Conservation (phyloP, 2,888 invertebrate species). For the Phyllotreta cruciferae region DNA sequence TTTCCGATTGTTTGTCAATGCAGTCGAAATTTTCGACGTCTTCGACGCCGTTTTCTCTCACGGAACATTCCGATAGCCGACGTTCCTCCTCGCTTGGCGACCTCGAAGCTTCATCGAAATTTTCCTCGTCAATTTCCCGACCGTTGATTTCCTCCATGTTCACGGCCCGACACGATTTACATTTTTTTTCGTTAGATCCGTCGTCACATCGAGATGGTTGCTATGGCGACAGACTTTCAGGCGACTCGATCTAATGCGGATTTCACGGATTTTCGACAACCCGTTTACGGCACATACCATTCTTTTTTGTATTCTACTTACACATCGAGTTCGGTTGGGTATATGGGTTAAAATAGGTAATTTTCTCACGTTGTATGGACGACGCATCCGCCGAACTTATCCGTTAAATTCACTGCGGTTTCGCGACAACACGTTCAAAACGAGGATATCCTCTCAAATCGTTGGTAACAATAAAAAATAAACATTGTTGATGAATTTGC, state of each 20-base stretch:
- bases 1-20: conserved; percentile 33
- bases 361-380: no score
- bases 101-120: conserved; percentile 6
- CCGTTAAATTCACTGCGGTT: not conserved
- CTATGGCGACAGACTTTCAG: conserved; percentile 58
- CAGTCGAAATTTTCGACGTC: conserved; percentile 24
- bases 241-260: conserved; percentile 47
- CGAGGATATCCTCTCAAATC: not conserved
- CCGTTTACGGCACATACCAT: conserved; percentile 13
- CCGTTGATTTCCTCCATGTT: conserved; percentile 37
- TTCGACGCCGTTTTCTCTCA: conserved; percentile 43
- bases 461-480: not conserved
- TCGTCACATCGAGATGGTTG: conserved; percentile 48
- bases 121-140: conserved; percentile 35
- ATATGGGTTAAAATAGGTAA: no score
- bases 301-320: conserved; percentile 17
- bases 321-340: not conserved
- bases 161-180: conserved; percentile 28
- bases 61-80: conserved; percentile 51
- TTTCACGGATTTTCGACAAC: conserved; percentile 14
- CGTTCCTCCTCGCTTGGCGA: conserved; percentile 40
- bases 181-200: conserved; percentile 29
- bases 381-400: no score
- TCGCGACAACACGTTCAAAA: not conserved
- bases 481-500: not conserved